A percentile compares a stretch with the other conserved stretches of the same genome.
Evolutionary conservation across 1,140 invertebrate species (phyloP).

Genomic region (Brachionus rotundiformis): DNA sequence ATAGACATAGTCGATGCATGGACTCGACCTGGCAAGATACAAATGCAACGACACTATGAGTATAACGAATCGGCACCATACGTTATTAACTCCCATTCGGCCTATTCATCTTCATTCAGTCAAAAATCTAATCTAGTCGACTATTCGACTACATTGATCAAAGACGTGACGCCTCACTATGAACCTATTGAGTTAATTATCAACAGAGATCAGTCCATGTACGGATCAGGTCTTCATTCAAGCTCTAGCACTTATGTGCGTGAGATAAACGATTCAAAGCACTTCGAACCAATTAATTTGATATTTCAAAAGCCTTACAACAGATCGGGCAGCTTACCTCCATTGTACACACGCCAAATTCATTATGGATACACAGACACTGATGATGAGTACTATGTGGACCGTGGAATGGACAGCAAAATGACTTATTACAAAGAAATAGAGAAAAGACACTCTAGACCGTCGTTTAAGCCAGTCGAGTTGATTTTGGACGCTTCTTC

Average conservation of each 20-base stretch:
- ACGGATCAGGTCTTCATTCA: not conserved
- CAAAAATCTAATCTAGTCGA: slow-evolving; percentile 26
- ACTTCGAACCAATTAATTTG: slow-evolving; percentile 41
- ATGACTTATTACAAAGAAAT: slow-evolving; percentile 42
- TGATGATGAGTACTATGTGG: slow-evolving; percentile 25
- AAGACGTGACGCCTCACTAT: slow-evolving; percentile 7
- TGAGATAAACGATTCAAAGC: not conserved
- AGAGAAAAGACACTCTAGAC: not conserved
- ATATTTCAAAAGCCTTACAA: slow-evolving; percentile 39
- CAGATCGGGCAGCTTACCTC: slow-evolving; percentile 38
- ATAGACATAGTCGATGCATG: not conserved
- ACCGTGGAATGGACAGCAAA: not conserved
- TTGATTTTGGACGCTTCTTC: slow-evolving; percentile 33
- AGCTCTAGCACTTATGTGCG: slow-evolving; percentile 30
- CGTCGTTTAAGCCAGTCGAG: slow-evolving; percentile 30
- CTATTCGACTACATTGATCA: slow-evolving; percentile 46
- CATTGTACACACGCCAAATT: not conserved
- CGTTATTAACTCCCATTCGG: not conserved
- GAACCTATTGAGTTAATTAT: slow-evolving; percentile 44
- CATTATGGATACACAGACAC: slow-evolving; percentile 16
- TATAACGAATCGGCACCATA: not conserved
- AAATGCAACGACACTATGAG: not conserved
- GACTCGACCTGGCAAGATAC: not conserved
- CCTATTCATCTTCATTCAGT: not conserved
- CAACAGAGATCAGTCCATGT: slow-evolving; percentile 6